phyloP scores from a whole-genome alignment of 2,113 vertebrate species.

The Aptenodytes patagonicus region DNA sequence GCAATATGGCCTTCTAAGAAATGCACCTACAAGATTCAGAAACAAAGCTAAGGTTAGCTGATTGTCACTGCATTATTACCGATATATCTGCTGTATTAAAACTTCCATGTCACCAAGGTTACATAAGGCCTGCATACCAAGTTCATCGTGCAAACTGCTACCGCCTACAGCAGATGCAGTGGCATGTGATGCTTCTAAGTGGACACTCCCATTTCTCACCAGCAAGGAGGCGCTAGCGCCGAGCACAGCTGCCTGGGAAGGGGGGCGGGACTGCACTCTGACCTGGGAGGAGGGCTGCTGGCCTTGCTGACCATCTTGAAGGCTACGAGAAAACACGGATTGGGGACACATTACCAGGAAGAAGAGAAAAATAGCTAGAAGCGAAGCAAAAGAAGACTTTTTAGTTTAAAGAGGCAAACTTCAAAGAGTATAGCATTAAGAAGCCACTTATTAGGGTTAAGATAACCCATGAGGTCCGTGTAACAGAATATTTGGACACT shows the following conservation, averaged over 20 bases:
- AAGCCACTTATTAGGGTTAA: background rate
- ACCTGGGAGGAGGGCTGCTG: conserved; percentile 91
- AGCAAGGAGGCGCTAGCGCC: conserved; percentile 96
- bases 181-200: conserved; percentile 95
- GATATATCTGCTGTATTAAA: conserved; percentile 49
- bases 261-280: conserved; percentile 90
- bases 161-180: conserved; percentile 90
- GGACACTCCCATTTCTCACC: conserved; percentile 98
- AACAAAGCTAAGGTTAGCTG: conserved; percentile 36
- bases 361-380: conserved; percentile 67
- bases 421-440: background rate
- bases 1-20: background rate
- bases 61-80: conserved; percentile 36
- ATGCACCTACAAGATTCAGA: background rate
- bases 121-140: conserved; percentile 88
- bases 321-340: conserved; percentile 86
- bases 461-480: background rate
- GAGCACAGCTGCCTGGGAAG: conserved; percentile 94
- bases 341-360: conserved; percentile 74
- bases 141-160: conserved; percentile 95
- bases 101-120: conserved; percentile 73
- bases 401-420: conserved; percentile 28
- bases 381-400: conserved; percentile 65
- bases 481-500: background rate
- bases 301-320: conserved; percentile 98